Conservation (phyloP, 2,888 invertebrate species). For the Gastracanthus pulcherrimus region DNA sequence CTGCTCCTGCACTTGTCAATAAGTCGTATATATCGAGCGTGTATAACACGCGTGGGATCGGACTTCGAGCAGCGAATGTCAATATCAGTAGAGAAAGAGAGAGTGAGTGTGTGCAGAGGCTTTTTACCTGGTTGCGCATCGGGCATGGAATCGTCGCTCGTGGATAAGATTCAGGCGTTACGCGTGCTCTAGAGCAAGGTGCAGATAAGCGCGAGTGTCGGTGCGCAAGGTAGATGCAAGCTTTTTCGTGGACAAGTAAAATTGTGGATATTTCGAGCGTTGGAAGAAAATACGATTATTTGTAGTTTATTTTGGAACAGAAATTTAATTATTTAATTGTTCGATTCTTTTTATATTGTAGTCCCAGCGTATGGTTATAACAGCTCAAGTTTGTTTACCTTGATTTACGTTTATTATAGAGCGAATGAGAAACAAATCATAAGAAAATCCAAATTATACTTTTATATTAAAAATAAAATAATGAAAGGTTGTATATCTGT, state of each 20-base stretch:
- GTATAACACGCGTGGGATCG: neutral
- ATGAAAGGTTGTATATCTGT: too few relatives aligned
- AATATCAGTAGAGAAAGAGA: neutral
- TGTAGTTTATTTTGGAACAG: neutral
- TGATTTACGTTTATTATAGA: too few relatives aligned
- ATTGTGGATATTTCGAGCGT: neutral
- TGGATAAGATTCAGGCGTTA: neutral
- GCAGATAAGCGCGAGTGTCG: neutral
- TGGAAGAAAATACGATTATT: neutral
- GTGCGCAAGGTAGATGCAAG: too few relatives aligned
- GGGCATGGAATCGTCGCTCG: neutral
- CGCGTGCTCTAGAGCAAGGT: neutral
- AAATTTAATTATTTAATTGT: too few relatives aligned
- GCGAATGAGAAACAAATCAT: too few relatives aligned
- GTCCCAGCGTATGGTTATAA: too few relatives aligned
- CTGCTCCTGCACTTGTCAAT: slow-evolving; percentile 12
- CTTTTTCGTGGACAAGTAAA: neutral
- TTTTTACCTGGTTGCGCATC: neutral
- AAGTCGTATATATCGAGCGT: neutral
- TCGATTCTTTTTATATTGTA: too few relatives aligned
- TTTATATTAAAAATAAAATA: too few relatives aligned
- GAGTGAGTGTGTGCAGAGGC: neutral
- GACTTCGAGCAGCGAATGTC: neutral
- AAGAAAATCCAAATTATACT: too few relatives aligned
- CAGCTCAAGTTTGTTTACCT: too few relatives aligned